phyloP scores from a whole-genome alignment of 2,797 vertebrate genomes.

The Siniperca obscura region DNA sequence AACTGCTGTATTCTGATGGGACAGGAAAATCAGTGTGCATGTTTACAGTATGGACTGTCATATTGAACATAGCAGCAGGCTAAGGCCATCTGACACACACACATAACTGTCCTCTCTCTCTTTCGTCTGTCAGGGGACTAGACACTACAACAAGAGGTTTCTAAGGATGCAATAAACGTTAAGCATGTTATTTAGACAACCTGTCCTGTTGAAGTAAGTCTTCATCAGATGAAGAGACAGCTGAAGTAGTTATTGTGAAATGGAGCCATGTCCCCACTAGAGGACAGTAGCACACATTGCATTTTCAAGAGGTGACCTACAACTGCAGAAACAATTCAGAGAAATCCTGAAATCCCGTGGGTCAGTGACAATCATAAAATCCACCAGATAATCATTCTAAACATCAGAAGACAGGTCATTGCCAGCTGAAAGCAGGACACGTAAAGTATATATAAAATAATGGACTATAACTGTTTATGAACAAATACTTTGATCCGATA shows the following conservation, averaged over 20 bases:
- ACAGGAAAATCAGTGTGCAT: not conserved
- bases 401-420: not conserved
- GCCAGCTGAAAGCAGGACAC: not conserved
- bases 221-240: not conserved
- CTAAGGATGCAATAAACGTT: not conserved
- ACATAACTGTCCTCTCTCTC: not conserved
- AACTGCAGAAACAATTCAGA: not conserved
- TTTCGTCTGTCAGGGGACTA: not conserved
- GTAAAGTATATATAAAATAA: not conserved
- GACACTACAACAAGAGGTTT: not conserved
- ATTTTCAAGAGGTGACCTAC: not conserved
- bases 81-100: not conserved
- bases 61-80: no score
- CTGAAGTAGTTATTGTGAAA: not conserved
- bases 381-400: not conserved
- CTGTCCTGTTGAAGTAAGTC: not conserved
- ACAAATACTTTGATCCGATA: not conserved
- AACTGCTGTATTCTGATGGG: not conserved
- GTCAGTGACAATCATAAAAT: not conserved
- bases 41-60: not conserved
- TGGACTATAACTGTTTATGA: not conserved
- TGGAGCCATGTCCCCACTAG: constrained; percentile 18
- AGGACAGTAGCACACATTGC: constrained; percentile 27
- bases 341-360: not conserved
- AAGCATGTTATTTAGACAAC: not conserved